Evolutionary conservation across 1,140 invertebrate genomes (phyloP).

Genomic region (Panulirus ornatus): DNA sequence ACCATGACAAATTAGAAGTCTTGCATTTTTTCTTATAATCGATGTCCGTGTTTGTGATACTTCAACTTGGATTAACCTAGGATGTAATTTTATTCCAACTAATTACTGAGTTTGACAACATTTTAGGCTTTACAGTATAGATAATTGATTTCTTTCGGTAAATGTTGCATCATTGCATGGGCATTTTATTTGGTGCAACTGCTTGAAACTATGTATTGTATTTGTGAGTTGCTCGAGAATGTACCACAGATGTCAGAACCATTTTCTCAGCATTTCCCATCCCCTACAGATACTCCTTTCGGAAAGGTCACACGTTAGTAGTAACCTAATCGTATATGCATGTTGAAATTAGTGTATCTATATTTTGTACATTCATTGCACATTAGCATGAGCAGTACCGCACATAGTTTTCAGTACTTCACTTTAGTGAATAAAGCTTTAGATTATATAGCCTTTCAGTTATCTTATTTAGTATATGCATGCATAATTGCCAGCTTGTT

Average conservation of each 20-base stretch:
- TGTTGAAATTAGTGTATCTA: constrained; percentile 3
- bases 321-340: constrained; percentile 45
- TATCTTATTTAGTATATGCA: not conserved
- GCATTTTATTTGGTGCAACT: constrained; percentile 9
- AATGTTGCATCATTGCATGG: constrained; percentile 39
- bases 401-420: not conserved
- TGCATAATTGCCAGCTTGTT: not conserved
- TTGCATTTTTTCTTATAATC: not conserved
- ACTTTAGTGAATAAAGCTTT: not conserved
- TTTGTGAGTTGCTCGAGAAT: not conserved
- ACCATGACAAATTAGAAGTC: constrained; percentile 26
- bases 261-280: constrained; percentile 57
- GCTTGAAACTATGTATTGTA: not conserved
- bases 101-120: constrained; percentile 12
- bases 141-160: not conserved
- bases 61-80: not conserved
- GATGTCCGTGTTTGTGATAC: not conserved
- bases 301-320: constrained; percentile 73
- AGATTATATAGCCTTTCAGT: not conserved
- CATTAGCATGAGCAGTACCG: not conserved
- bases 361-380: not conserved
- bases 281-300: constrained; percentile 69
- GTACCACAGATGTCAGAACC: constrained; percentile 9
- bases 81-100: not conserved
- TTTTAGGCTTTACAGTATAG: not conserved